Evolutionary conservation across 2,113 vertebrate genomes (phyloP).

Genomic region (Azemiops feae): DNA sequence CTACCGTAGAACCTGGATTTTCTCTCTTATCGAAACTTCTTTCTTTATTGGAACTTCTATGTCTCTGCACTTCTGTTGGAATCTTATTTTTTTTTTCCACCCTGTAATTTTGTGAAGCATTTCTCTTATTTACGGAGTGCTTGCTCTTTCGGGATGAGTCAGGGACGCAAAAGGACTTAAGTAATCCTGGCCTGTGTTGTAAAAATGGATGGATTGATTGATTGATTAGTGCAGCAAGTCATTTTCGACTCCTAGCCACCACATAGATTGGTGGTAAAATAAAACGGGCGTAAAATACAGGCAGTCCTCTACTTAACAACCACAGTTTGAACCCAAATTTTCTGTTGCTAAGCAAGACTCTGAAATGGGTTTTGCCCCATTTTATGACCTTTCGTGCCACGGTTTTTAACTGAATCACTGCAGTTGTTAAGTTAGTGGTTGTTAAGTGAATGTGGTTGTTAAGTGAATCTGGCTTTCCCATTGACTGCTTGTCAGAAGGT

Average conservation of each 20-base stretch:
- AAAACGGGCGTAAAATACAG: not conserved
- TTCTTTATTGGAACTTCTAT: not conserved
- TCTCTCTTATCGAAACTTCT: not conserved
- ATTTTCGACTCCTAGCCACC: not conserved
- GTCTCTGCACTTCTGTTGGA: not conserved
- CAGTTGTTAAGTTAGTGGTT: not conserved
- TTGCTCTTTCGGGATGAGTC: not conserved
- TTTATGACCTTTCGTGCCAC: not conserved
- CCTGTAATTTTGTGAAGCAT: not conserved
- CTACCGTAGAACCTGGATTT: not conserved
- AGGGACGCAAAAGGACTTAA: not conserved
- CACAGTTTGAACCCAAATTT: not conserved
- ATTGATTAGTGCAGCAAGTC: not conserved
- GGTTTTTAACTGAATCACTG: not conserved
- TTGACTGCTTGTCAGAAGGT: not conserved
- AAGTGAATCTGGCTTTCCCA: too few relatives aligned
- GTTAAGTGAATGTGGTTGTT: too few relatives aligned
- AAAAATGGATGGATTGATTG: not conserved
- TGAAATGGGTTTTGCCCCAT: not conserved
- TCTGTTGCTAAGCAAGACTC: not conserved
- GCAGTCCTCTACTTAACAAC: not conserved
- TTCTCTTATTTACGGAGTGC: not conserved
- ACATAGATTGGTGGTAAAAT: not conserved
- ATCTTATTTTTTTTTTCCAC: rapidly evolving
- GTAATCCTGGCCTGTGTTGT: not conserved